Base-by-base conservation (phyloP, 2,888 invertebrate genomes). In the Heliothis peltigera region DNA sequence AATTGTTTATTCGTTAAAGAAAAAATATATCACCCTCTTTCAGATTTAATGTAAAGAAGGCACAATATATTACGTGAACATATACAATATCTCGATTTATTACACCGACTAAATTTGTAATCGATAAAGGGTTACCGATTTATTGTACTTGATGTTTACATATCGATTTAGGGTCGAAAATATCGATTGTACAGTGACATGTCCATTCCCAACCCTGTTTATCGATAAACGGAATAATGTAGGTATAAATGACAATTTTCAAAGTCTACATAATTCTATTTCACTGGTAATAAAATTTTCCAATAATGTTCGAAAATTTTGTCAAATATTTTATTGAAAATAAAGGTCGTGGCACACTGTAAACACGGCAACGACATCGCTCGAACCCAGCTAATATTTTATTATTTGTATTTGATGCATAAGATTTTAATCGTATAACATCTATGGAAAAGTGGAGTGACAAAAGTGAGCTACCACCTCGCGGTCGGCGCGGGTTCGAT, bases 11-110 rank as follows among this genome's bases (percentile, higher is more conserved):
- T 92, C 85, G 84, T 83, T 84, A 83, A 89, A 91, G 87, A 87
- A 89, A 88, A 90, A 92, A 90, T 91, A 92, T 92, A 94, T 92
- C 91, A 91, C 93, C 92, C 92, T 89, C 91, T 76, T 80, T 77
- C 39, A 78, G 68, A 84, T 82, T 80, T 79, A 63, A 65, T 75
- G 52, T 49, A 76, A 62, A 84, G 92, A 94, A 94, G 94, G 94
- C 93, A 93, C 93, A 84, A 80, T 87, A 80, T 81, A 74, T 77
- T 71, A 72, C 59, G 73, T 64, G 64, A 74, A 74, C 67, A 73
- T 59, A 59, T 66, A 80, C 64, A 67, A 70, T 66, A 65, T 60
- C 54, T 62, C 49, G 49, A 25, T 55, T 42, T 35, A 4, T 18
- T 39, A n/a, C 18, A 69, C 54, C 48, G 56, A 75, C 21, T 39